A percentile compares a stretch with the other conserved stretches of the same genome.
phyloP scores from a whole-genome alignment of 2,888 invertebrate species.

The Rutpela maculata region DNA sequence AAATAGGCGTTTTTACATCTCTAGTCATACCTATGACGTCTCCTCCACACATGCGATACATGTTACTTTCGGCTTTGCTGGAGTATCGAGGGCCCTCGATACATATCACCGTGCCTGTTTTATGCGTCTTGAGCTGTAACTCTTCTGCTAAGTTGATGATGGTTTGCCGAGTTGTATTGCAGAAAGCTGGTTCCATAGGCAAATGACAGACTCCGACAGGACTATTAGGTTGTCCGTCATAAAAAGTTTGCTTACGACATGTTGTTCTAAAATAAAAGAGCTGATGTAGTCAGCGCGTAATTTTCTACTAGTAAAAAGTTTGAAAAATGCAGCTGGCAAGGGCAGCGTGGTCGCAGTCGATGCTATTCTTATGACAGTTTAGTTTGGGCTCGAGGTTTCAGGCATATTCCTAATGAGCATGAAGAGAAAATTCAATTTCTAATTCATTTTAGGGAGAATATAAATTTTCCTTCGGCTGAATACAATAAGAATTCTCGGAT shows the following conservation, averaged over 20 bases:
- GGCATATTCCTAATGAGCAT: too few relatives aligned
- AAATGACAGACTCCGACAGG: conserved; percentile 91
- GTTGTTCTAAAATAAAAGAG: conserved; percentile 75
- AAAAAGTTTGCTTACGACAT: conserved; percentile 86
- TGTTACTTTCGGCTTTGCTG: conserved; percentile 91
- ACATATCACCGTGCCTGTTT: conserved; percentile 83
- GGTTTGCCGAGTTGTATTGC: conserved; percentile 82
- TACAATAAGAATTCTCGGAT: too few relatives aligned
- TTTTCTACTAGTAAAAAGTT: too few relatives aligned
- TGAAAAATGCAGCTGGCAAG: too few relatives aligned
- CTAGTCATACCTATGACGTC: conserved; percentile 93
- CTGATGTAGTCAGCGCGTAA: too few relatives aligned
- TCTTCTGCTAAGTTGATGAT: conserved; percentile 81
- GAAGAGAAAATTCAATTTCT: too few relatives aligned
- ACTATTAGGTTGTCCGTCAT: conserved; percentile 81
- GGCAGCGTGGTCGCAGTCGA: too few relatives aligned
- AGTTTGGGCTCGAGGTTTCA: too few relatives aligned
- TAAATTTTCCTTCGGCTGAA: too few relatives aligned
- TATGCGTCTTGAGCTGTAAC: conserved; percentile 77
- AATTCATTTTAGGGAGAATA: too few relatives aligned
- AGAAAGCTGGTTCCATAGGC: conserved; percentile 94
- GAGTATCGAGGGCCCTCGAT: conserved; percentile 96
- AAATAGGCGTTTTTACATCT: too few relatives aligned
- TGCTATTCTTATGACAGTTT: too few relatives aligned
- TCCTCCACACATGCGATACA: conserved; percentile 92